A percentile compares a stretch with the other conserved stretches of the same genome.
Conservation (phyloP, 2,888 invertebrate genomes). For the Beris chalybata region DNA sequence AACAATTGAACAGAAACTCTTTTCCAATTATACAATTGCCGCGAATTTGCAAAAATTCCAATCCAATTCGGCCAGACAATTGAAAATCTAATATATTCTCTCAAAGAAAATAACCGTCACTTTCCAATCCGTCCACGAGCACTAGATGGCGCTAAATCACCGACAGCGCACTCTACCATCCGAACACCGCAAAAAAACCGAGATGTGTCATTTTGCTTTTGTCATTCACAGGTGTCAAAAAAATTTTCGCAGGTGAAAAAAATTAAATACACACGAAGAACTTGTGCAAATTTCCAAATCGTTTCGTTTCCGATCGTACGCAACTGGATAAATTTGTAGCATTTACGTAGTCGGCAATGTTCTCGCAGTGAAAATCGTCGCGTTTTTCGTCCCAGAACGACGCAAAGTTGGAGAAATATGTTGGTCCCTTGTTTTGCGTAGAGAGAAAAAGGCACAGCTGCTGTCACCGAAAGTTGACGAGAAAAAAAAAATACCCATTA, state of each 20-base stretch:
- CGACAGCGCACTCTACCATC: background rate
- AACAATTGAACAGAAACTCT: no score
- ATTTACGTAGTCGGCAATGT: background rate
- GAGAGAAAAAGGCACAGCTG: constrained; percentile 26
- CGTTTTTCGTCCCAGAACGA: background rate
- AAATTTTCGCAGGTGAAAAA: constrained; percentile 23
- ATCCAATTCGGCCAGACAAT: no score
- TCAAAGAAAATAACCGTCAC: no score
- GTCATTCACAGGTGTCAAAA: constrained; percentile 27
- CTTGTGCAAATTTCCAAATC: background rate
- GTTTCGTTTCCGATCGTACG: background rate
- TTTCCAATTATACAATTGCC: no score
- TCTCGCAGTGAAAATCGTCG: background rate
- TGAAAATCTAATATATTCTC: no score
- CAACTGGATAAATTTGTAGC: no score
- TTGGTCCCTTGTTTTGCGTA: constrained; percentile 5
- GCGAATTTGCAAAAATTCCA: no score
- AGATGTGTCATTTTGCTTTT: constrained; percentile 19
- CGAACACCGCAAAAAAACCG: background rate
- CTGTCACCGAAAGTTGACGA: constrained; percentile 2
- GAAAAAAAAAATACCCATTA: constrained; percentile 10
- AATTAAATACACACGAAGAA: background rate
- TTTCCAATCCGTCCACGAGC: no score
- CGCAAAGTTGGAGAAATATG: background rate
- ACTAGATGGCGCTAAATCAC: no score